Percentiles rank a stretch among this genome's conserved stretches.
These are phyloP conservation scores for Mythimna pallens DNA, from an alignment of 2,888 invertebrate genomes.

Conservation along the genomic window DNA sequence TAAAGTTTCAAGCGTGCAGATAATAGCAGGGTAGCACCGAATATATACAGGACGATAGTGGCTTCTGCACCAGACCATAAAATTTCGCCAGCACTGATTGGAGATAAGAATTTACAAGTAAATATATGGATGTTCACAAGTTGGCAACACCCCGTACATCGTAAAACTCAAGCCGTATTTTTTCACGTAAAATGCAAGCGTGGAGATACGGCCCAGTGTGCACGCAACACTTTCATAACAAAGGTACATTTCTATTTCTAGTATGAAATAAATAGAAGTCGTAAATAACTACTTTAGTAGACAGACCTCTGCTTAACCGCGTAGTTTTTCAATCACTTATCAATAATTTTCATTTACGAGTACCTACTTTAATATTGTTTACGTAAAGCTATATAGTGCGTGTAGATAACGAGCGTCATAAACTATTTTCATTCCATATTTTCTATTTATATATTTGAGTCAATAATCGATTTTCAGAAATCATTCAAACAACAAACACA, in stretches of 20 bases:
- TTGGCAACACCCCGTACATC: slow-evolving; percentile 51
- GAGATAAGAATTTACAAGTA: slow-evolving; percentile 71
- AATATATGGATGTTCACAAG: slow-evolving; percentile 65
- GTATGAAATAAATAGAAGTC: slow-evolving; percentile 20
- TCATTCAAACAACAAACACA: slow-evolving; percentile 24
- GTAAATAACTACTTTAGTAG: slow-evolving; percentile 6
- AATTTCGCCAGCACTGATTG: slow-evolving; percentile 66
- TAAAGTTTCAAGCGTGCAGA: slow-evolving; percentile 63
- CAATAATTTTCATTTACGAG: slow-evolving; percentile 9
- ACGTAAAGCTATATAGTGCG: slow-evolving; percentile 4
- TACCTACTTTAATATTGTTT: slow-evolving; percentile 3
- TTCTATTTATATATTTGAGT: slow-evolving; percentile 7
- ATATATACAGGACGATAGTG: slow-evolving; percentile 53
- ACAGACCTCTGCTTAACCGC: not conserved
- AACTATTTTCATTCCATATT: slow-evolving; percentile 9
- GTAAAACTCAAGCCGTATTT: slow-evolving; percentile 58
- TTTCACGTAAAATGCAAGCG: slow-evolving; percentile 47
- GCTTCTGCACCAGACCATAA: slow-evolving; percentile 58
- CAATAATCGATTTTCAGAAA: slow-evolving; percentile 28
- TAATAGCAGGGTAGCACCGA: slow-evolving; percentile 61
- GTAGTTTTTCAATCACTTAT: slow-evolving; percentile 9
- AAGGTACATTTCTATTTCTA: slow-evolving; percentile 6
- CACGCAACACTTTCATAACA: slow-evolving; percentile 49
- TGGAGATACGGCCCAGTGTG: slow-evolving; percentile 10
- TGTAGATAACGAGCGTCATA: slow-evolving; percentile 2